A percentile compares a stretch with the other conserved stretches of the same genome.
Conservation (phyloP, 1,140 invertebrate genomes). For the Triops longicaudatus region DNA sequence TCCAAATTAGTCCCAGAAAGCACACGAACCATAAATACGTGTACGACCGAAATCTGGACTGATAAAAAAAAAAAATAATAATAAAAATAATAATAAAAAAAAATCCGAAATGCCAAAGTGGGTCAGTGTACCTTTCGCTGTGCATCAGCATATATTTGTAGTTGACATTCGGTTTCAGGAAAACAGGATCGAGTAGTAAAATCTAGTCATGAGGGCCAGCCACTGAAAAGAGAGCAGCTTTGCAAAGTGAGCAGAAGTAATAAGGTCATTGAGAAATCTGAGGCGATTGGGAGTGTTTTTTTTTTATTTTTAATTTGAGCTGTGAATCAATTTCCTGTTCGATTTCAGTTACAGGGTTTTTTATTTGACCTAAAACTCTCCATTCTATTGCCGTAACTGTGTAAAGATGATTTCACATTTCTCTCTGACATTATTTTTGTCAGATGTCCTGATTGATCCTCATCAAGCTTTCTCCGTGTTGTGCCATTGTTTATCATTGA, state of each 20-base stretch:
- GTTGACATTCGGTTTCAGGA: background rate
- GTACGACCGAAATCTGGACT: too few species aligned
- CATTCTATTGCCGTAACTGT: background rate
- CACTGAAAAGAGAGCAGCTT: background rate
- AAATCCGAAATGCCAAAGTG: background rate
- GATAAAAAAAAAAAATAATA: too few species aligned
- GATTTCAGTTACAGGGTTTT: too few species aligned
- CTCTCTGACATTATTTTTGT: background rate
- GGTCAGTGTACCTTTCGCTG: background rate
- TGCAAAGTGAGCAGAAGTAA: background rate
- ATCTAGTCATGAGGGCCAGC: background rate
- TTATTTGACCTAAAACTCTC: background rate
- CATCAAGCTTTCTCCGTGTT: conserved; percentile 11
- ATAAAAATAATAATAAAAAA: too few species aligned
- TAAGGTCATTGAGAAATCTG: too few species aligned
- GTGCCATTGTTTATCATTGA: conserved; percentile 12
- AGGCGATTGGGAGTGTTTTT: too few species aligned
- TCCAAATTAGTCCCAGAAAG: too few species aligned
- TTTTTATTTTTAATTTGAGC: too few species aligned
- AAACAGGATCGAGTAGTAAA: background rate
- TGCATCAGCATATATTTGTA: background rate
- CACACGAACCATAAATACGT: too few species aligned
- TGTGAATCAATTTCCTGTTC: too few species aligned
- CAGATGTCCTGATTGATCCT: background rate
- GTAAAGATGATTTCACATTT: background rate